Conservation (phyloP, 2,888 invertebrate genomes). For the Petrolisthes cinctipes region DNA sequence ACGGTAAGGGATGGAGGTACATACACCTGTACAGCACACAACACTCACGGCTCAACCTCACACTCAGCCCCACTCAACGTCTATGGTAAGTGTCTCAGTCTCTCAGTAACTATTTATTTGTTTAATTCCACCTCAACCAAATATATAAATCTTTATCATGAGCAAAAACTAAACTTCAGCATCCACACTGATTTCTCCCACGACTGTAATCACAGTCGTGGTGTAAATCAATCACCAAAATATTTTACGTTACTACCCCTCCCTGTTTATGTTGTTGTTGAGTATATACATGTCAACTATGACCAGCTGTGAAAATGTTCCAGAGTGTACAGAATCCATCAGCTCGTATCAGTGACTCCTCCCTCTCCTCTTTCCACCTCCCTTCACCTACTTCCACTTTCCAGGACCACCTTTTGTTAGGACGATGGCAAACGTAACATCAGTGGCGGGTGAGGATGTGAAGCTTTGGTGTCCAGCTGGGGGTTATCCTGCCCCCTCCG, state of each 20-base stretch:
- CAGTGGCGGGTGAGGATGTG: slow-evolving; percentile 66
- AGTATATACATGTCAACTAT: too few species aligned
- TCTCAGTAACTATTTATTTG: too few species aligned
- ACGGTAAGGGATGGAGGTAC: slow-evolving; percentile 48
- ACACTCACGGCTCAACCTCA: slow-evolving; percentile 31
- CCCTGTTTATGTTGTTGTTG: too few species aligned
- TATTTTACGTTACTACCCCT: too few species aligned
- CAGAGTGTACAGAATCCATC: too few species aligned
- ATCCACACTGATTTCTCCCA: too few species aligned
- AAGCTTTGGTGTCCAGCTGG: slow-evolving; percentile 66
- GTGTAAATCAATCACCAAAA: too few species aligned
- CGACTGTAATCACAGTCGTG: too few species aligned
- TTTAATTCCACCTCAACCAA: too few species aligned
- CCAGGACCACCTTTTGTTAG: slow-evolving; percentile 50
- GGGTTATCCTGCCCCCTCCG: slow-evolving; percentile 67
- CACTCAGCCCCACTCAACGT: slow-evolving; percentile 54
- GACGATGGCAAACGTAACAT: slow-evolving; percentile 66
- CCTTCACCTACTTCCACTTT: background rate
- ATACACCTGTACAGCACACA: slow-evolving; percentile 51
- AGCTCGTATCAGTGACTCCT: background rate
- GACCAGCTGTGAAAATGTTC: too few species aligned
- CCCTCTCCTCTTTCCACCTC: background rate
- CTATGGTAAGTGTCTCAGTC: slow-evolving; percentile 27
- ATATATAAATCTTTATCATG: too few species aligned
- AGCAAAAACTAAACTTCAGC: too few species aligned